A percentile compares a stretch with the other conserved stretches of the same genome.
Conservation (phyloP, 2,888 invertebrate species). For the Mesochorus sp. region DNA sequence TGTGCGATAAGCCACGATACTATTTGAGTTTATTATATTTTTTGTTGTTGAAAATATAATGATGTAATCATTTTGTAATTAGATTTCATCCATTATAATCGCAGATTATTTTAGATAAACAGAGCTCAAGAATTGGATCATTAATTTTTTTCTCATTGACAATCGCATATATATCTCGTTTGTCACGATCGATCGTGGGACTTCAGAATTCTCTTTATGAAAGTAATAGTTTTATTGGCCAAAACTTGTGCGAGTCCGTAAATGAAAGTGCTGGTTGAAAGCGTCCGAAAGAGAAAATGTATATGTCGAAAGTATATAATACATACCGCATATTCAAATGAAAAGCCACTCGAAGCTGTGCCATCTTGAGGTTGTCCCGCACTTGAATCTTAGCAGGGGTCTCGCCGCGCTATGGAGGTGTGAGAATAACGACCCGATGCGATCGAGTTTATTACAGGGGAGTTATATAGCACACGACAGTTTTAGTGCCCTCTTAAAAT, state of each 20-base stretch:
- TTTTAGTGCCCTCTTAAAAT: slow-evolving; percentile 48
- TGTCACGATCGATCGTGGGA: too few relatives aligned
- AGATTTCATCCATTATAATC: not conserved
- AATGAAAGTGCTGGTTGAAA: not conserved
- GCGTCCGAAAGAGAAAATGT: not conserved
- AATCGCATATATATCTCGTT: too few relatives aligned
- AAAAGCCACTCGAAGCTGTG: slow-evolving; percentile 2
- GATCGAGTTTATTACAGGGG: slow-evolving; percentile 24
- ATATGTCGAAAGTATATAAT: too few relatives aligned
- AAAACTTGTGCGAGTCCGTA: slow-evolving; percentile 22
- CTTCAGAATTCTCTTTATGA: not conserved
- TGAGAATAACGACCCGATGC: slow-evolving; percentile 40
- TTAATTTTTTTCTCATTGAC: too few relatives aligned
- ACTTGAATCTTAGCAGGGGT: slow-evolving; percentile 13
- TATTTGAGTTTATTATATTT: too few relatives aligned
- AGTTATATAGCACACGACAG: slow-evolving; percentile 5
- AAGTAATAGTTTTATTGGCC: slow-evolving; percentile 19
- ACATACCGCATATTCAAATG: not conserved
- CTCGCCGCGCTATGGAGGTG: slow-evolving; percentile 12
- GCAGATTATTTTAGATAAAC: too few relatives aligned
- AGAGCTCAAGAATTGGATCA: too few relatives aligned
- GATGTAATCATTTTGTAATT: not conserved
- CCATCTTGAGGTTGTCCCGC: not conserved
- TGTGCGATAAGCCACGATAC: too few relatives aligned
- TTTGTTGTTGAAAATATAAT: too few relatives aligned